Evolutionary conservation across 2,888 invertebrate genomes (phyloP), one percentile per base, ranked within the genome.

Genomic region (Hyposoter dolosus): DNA sequence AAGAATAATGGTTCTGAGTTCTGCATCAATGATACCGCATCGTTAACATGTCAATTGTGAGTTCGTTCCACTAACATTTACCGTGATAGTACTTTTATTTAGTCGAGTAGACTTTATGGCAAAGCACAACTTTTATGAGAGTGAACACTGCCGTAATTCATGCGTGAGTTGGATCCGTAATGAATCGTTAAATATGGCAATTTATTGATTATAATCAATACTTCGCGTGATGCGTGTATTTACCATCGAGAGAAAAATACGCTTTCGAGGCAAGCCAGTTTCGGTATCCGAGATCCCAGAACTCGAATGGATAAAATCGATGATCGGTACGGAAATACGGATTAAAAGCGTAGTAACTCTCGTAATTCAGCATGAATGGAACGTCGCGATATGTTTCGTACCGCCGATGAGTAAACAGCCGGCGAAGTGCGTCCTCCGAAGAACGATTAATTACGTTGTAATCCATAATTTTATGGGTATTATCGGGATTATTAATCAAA

Each of bases 321-420:
- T 80, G 78, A n/a, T 88, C 86, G n/a, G 83, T 77, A 79, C 88
- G n/a, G 35, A 88, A 60, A 78, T 87, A 87, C n/a, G 69, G 84
- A 47, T 82, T 81, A 5, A 88, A 74, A 56, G 83, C 50, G 81
- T 85, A 84, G 74, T 88, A 89, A n/a, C 28, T 86, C 45, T 86
- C 87, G 79, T 89, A 83, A 40, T 87, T 69, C 9, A 83, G 45
- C 79, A 72, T 60, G 12, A 87, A 56, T 77, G 69, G 86, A 75
- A 60, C 50, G 50, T 74, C 69, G 66, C 72, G 74, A 75, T 88
- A 90, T 12, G 89, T 81, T 23, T 87, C 82, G 71, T 86, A 84
- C 5, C 83, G 32, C 32, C 35, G 28, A 23, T 19, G 50, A 6
- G 6, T 66, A 45, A 35, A 82, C 23, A 65, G 87, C 17, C 80